A percentile compares a stretch with the other conserved stretches of the same genome.
These are phyloP conservation scores for Andrena haemorrhoa DNA, from an alignment of 2,888 invertebrate genomes.

Conservation along the genomic window DNA sequence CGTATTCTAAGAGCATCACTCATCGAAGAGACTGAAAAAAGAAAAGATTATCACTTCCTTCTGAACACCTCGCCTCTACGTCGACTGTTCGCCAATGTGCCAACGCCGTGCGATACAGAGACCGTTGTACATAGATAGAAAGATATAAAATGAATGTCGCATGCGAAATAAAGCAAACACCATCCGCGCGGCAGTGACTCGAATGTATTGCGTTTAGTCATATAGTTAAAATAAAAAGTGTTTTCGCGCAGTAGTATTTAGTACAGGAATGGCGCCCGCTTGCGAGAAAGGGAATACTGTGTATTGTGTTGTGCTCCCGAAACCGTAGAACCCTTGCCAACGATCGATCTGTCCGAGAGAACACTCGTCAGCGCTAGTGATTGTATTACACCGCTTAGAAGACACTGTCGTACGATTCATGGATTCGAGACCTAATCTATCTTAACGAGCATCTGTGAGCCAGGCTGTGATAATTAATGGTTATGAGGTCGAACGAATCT, in stretches of 20 bases:
- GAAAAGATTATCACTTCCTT: constrained; percentile 2
- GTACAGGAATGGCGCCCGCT: constrained; percentile 37
- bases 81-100: constrained; percentile 46
- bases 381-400: constrained; percentile 23
- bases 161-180: constrained; percentile 30
- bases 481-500: constrained; percentile 46
- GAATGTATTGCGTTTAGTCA: constrained; percentile 61
- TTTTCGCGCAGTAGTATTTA: constrained; percentile 54
- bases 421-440: constrained; percentile 29
- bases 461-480: constrained; percentile 68
- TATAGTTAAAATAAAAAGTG: constrained; percentile 56
- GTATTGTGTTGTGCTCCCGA: constrained; percentile 38
- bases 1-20: constrained; percentile 27
- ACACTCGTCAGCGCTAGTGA: constrained; percentile 3
- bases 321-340: constrained; percentile 15
- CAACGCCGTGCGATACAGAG: constrained; percentile 49
- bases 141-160: constrained; percentile 58
- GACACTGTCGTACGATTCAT: constrained; percentile 21
- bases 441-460: constrained; percentile 55
- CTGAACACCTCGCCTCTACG: constrained; percentile 17
- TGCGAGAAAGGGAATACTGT: constrained; percentile 24
- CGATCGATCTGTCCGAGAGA: constrained; percentile 17
- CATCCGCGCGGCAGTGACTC: constrained; percentile 25
- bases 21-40: constrained; percentile 8
- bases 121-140: constrained; percentile 42